Conservation (phyloP, 2,113 vertebrate species). For the Varanus komodoensis region DNA sequence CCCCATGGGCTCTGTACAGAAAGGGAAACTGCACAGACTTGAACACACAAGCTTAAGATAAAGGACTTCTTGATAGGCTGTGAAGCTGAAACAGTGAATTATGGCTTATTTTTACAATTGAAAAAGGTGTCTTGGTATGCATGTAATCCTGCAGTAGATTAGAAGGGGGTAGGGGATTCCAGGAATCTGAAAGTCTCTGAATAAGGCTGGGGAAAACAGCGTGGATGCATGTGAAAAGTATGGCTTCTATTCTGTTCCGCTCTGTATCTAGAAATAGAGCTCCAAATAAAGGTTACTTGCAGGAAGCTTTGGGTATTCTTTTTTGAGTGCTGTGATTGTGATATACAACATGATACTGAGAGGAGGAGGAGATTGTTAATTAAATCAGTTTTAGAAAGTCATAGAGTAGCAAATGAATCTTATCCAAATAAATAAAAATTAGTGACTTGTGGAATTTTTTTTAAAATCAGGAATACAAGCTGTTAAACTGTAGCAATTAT, state of each 20-base stretch:
- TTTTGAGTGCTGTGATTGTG: background rate
- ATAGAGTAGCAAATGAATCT: background rate
- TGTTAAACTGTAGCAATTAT: background rate
- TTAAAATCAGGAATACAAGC: background rate
- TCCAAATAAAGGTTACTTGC: background rate
- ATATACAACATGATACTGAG: background rate
- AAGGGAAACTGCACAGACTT: background rate
- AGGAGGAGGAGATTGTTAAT: background rate
- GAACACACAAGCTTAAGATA: background rate
- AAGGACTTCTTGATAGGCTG: background rate
- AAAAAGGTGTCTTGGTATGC: background rate
- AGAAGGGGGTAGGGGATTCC: background rate
- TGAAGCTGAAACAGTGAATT: conserved; percentile 37
- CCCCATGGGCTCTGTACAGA: background rate
- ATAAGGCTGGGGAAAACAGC: background rate
- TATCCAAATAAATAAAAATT: background rate
- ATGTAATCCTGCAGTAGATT: background rate
- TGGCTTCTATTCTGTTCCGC: background rate
- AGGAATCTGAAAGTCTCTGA: background rate
- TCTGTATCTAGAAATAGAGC: conserved; percentile 8
- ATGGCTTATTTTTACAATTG: background rate
- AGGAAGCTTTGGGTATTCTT: background rate
- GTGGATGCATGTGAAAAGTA: background rate
- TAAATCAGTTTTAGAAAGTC: background rate
- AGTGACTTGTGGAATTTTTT: background rate